Evolutionary conservation across 2,113 vertebrate species (phyloP).

Genomic region (Meleagris gallopavo): DNA sequence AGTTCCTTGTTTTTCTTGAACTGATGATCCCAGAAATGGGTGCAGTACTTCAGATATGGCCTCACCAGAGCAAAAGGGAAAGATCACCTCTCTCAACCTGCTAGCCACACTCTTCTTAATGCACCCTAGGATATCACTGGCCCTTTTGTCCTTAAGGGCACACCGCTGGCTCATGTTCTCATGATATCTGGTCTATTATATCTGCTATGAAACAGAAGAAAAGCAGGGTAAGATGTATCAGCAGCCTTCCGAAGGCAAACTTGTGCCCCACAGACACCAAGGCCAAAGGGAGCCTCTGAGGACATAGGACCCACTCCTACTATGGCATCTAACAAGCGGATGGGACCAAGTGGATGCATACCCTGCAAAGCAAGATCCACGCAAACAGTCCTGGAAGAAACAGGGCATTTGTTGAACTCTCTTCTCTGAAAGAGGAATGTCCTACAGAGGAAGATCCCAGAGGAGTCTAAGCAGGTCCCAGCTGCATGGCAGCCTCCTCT

Average conservation of each 20-base stretch:
- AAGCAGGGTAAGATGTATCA: fast-evolving
- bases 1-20: too few species aligned
- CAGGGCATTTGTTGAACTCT: neutral
- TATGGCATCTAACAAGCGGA: neutral
- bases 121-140: too few species aligned
- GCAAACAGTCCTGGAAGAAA: too few species aligned
- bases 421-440: neutral
- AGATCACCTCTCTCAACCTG: too few species aligned
- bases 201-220: neutral
- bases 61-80: too few species aligned
- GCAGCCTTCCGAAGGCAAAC: neutral
- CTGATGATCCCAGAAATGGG: too few species aligned
- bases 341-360: neutral
- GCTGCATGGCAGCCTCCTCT: neutral
- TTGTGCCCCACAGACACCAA: neutral
- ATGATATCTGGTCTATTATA: neutral
- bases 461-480: fast-evolving
- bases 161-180: neutral
- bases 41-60: too few species aligned
- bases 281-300: neutral
- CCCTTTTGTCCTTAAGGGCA: too few species aligned
- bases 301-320: neutral
- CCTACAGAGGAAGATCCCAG: neutral
- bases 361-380: neutral
- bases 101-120: too few species aligned